Conservation (phyloP, 2,888 invertebrate genomes). For the Gortyna flavago region DNA sequence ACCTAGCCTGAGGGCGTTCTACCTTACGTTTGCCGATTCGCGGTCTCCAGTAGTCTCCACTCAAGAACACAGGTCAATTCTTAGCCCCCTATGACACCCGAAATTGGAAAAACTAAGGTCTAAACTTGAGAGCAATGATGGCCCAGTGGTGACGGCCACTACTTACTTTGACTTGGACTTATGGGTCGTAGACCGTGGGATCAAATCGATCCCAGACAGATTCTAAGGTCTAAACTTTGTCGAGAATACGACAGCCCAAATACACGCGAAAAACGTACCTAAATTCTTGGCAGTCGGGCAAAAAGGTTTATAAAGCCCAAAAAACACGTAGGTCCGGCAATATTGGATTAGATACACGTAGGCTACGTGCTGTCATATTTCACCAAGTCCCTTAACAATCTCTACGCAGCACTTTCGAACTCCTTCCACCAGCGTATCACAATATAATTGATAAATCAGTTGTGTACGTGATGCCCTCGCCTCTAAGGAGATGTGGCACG, state of each 20-base stretch:
- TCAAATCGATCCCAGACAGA: not conserved
- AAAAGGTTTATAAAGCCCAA: not conserved
- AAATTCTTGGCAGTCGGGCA: not conserved
- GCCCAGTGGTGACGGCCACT: not conserved
- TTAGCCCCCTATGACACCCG: not conserved
- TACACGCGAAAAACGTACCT: not conserved
- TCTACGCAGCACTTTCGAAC: not conserved
- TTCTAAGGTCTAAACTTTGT: not conserved
- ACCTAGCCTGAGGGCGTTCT: no score
- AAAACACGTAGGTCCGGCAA: not conserved
- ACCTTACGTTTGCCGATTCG: no score
- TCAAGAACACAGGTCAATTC: not conserved
- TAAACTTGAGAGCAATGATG: not conserved
- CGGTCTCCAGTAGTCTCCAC: no score
- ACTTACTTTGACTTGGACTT: no score
- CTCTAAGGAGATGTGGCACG: slow-evolving; percentile 28
- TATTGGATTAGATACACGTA: not conserved
- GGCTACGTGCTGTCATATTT: slow-evolving; percentile 22
- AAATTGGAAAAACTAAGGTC: not conserved
- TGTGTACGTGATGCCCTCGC: slow-evolving; percentile 23
- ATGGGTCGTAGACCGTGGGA: not conserved
- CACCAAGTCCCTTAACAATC: slow-evolving; percentile 34
- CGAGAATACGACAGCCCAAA: not conserved
- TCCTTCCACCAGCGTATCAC: slow-evolving; percentile 10
- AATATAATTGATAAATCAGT: slow-evolving; percentile 50